A percentile compares a stretch with the other conserved stretches of the same genome.
Conservation (phyloP, 2,797 vertebrate species). For the Danio jaintianensis region DNA sequence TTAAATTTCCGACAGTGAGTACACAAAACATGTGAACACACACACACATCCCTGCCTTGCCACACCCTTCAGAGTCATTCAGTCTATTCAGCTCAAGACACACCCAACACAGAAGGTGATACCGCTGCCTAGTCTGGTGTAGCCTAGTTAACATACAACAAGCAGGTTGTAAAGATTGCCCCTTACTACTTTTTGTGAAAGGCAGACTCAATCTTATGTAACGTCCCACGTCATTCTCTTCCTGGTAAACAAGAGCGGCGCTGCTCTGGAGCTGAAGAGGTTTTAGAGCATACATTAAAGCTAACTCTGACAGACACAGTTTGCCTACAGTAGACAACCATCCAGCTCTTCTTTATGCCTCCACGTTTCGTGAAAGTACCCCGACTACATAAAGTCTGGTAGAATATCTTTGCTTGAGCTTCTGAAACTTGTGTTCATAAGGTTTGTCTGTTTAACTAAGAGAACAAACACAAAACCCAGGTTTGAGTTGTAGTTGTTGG, state of each 20-base stretch:
- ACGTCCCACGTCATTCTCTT: conserved; percentile 37
- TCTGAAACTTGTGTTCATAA: background rate
- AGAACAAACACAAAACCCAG: background rate
- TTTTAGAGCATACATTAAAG: conserved; percentile 36
- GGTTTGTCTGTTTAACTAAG: background rate
- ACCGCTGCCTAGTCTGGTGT: conserved; percentile 1
- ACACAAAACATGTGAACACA: conserved; percentile 12
- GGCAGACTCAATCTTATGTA: conserved; percentile 50
- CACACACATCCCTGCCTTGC: conserved; percentile 23
- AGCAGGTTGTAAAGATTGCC: conserved; percentile 28
- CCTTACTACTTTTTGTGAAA: conserved; percentile 40
- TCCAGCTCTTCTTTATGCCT: conserved; percentile 32
- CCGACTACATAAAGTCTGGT: conserved; percentile 34
- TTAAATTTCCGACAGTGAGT: conserved; percentile 43
- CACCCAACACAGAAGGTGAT: conserved; percentile 27
- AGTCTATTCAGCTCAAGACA: conserved; percentile 4
- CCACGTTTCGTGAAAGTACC: conserved; percentile 54
- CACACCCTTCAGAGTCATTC: conserved; percentile 44
- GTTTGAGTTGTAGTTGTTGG: background rate
- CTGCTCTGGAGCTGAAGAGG: conserved; percentile 20
- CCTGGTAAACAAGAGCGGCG: conserved; percentile 33
- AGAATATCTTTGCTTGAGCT: conserved; percentile 1
- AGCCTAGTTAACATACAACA: conserved; percentile 13
- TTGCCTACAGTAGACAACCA: conserved; percentile 20
- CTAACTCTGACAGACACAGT: conserved; percentile 30